Percentiles rank a stretch among this genome's conserved stretches.
phyloP scores from a whole-genome alignment of 2,797 vertebrate species.

The Hippoglossus hippoglossus region DNA sequence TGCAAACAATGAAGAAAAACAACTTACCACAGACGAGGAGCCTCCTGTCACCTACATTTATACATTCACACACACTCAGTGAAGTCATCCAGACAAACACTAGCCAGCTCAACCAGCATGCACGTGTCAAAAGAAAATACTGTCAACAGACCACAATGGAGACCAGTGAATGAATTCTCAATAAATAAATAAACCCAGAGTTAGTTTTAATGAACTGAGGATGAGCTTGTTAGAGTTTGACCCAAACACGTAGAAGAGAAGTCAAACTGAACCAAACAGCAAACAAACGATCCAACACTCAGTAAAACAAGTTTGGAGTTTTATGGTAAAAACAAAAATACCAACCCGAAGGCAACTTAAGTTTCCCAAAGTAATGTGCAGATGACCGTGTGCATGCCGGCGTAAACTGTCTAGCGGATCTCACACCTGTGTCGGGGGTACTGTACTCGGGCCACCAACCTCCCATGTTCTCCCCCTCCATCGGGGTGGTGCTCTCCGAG shows the following conservation, averaged over 20 bases:
- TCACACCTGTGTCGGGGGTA: constrained; percentile 93
- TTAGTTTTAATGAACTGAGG: background rate
- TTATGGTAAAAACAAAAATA: constrained; percentile 49
- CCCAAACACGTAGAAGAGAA: background rate
- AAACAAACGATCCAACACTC: constrained; percentile 43
- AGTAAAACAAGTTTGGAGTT: constrained; percentile 33
- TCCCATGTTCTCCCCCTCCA: constrained; percentile 96
- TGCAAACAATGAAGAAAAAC: constrained; percentile 56
- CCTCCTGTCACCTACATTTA: constrained; percentile 45
- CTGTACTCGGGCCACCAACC: constrained; percentile 97
- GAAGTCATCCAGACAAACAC: constrained; percentile 72
- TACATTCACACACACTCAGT: constrained; percentile 57
- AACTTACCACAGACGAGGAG: constrained; percentile 76
- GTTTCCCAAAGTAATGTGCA: constrained; percentile 46
- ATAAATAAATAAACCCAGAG: background rate
- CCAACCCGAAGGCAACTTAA: constrained; percentile 46
- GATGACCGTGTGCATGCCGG: constrained; percentile 88
- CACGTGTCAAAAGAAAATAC: constrained; percentile 83
- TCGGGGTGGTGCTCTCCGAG: constrained; percentile 82
- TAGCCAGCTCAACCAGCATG: constrained; percentile 93
- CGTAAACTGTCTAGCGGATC: constrained; percentile 86
- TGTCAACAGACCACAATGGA: constrained; percentile 54
- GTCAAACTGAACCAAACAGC: constrained; percentile 33
- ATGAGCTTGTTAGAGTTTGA: constrained; percentile 10
- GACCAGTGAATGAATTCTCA: constrained; percentile 46